Evolutionary conservation across 2,113 vertebrate genomes (phyloP), one percentile per base, ranked within the genome.

Genomic region (Anarrhichthys ocellatus): DNA sequence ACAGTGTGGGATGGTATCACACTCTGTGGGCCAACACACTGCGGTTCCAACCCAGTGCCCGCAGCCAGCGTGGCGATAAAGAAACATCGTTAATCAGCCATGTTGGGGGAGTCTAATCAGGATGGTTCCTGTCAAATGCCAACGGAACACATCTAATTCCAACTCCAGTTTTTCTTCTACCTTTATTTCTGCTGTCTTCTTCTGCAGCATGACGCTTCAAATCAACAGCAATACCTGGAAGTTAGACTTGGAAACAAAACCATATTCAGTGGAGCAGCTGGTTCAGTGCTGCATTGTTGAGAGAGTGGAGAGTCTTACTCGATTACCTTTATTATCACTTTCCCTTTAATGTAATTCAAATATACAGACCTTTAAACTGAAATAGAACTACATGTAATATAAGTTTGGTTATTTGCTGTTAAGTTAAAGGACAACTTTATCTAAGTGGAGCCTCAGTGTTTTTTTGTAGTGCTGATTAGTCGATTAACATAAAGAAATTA

Each of bases 1-100:
- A 79, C 82, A 80, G 86, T 81, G 85, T 88, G 88, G 89, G 87
- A 88, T 78, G 71, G 85, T 78, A 91, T 87, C 89, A 83, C 79
- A 85, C 81, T 90, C 83, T 69, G 82, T 83, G 87, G 88, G 92
- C 88, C 82, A 86, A 82, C 85, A 87, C 78, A 76, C 88, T 17
- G 75, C 36, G 67, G 66, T 86, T 89, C 88, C 89, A 86, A 73
- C 68, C 72, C 73, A 44, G 63, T 18, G 87, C 72, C 78, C 82
- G 66, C 82, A 87, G 90, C 90, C 92, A 86, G 82, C 44, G 18
- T 61, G 82, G 73, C 82, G 87, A 91, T 86, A 91, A 82, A 92
- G 88, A 82, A 76, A 82, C 79, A 64, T 52, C 89, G 83, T 90
- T 93, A 91, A 91, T 92, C 92, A 89, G 88, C 89, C 84, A 78